These are phyloP conservation scores for Lagenorhynchus albirostris DNA, from an alignment of 2,113 vertebrate species.

Conservation along the genomic window DNA sequence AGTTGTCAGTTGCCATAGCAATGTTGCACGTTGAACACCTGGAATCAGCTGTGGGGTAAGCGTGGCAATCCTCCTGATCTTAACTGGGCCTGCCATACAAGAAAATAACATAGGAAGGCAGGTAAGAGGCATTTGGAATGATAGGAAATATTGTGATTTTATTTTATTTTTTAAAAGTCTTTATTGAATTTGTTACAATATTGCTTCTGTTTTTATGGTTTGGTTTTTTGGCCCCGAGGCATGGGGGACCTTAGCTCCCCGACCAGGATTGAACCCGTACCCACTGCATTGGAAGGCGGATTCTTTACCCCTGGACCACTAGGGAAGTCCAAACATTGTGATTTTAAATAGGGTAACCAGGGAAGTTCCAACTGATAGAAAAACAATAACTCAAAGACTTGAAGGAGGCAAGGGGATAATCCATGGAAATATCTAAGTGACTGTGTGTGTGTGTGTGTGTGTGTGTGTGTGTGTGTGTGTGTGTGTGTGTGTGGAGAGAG, in stretches of 20 bases:
- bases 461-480: background rate
- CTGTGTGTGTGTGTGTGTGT: background rate
- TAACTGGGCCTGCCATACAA: background rate
- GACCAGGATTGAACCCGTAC: no score
- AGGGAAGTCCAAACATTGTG: background rate
- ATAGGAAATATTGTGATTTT: background rate
- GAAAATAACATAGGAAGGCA: background rate
- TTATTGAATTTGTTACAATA: no score
- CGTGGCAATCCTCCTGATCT: background rate
- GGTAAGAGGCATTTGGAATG: background rate
- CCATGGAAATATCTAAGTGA: background rate
- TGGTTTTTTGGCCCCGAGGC: no score
- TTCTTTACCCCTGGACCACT: no score
- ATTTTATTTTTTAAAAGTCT: background rate
- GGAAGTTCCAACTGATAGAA: background rate
- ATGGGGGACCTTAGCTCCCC: no score
- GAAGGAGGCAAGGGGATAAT: background rate
- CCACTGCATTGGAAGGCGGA: no score
- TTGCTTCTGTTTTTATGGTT: no score
- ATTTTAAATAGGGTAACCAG: background rate
- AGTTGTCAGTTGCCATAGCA: background rate
- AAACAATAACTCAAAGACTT: background rate
- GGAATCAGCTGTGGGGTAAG: background rate
- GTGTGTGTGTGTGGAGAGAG: no score
- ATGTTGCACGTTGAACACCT: background rate